phyloP scores from a whole-genome alignment of 2,113 vertebrate genomes.

The Rhabdornis inornatus region DNA sequence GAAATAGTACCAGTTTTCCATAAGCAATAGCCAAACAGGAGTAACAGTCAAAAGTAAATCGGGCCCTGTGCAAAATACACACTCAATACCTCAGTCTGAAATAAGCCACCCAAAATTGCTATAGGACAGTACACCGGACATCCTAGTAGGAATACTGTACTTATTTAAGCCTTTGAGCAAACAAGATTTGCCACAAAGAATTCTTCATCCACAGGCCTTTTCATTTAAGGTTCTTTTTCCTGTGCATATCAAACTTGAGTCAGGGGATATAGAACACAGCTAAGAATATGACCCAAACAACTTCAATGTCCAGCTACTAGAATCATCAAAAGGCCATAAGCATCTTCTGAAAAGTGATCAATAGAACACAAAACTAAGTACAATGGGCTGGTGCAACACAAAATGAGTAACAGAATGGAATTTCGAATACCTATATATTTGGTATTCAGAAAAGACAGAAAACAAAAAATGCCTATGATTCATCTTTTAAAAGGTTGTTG shows the following conservation, averaged over 20 bases:
- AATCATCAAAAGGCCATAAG: not conserved
- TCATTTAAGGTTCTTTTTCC: not conserved
- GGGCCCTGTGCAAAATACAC: not conserved
- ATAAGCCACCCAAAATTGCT: not conserved
- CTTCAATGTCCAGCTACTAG: not conserved
- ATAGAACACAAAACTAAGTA: not conserved
- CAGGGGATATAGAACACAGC: not conserved
- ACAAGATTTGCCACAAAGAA: not conserved
- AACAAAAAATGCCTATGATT: not conserved
- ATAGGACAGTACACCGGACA: not conserved
- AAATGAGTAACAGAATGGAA: not conserved
- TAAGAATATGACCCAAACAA: not conserved
- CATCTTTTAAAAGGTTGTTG: not conserved
- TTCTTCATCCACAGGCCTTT: not conserved
- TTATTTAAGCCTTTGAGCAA: not conserved
- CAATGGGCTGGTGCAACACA: not conserved
- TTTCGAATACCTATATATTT: not conserved
- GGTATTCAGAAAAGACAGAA: not conserved
- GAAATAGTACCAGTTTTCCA: not conserved
- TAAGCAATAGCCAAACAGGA: not conserved
- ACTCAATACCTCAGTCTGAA: not conserved
- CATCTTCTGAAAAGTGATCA: fast-evolving
- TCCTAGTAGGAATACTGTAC: not conserved
- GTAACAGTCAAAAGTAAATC: not conserved
- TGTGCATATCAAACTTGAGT: not conserved